Evolutionary conservation across 2,797 vertebrate species (phyloP).

Genomic region (Enteromius anoplus): DNA sequence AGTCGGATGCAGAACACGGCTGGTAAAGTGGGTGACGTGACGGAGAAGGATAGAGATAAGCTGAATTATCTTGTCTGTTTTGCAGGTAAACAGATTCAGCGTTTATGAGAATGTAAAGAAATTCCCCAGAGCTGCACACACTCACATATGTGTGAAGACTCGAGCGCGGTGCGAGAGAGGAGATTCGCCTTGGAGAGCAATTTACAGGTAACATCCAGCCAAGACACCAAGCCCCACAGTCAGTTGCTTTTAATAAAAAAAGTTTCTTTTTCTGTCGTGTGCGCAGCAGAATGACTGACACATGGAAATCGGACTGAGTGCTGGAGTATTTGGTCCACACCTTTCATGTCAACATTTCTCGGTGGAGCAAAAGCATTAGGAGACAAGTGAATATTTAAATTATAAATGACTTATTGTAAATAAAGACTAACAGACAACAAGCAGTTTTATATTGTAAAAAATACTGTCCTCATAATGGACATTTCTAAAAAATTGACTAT

Average conservation of each 20-base stretch:
- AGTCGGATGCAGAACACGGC: background rate
- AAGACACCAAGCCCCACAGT: slow-evolving; percentile 5
- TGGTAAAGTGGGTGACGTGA: slow-evolving; percentile 5
- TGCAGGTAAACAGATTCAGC: slow-evolving; percentile 35
- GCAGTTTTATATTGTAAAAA: background rate
- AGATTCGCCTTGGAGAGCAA: slow-evolving; percentile 71
- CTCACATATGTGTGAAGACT: slow-evolving; percentile 27
- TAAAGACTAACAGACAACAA: background rate
- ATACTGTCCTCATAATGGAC: background rate
- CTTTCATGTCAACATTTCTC: background rate
- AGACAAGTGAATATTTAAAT: background rate
- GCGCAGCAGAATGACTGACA: slow-evolving; percentile 10
- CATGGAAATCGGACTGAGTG: background rate
- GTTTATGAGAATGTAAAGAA: slow-evolving; percentile 28
- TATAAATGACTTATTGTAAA: background rate
- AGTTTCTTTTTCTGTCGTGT: background rate
- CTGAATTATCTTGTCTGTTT: background rate
- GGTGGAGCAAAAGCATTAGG: background rate
- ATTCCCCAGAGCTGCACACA: background rate
- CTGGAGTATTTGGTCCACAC: background rate
- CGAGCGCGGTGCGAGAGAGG: slow-evolving; percentile 8
- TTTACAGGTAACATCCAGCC: slow-evolving; percentile 74
- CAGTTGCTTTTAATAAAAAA: slow-evolving; percentile 35
- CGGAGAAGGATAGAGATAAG: background rate
- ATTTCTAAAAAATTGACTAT: background rate